Percentiles rank a stretch among this genome's conserved stretches.
Conservation (phyloP, 2,888 invertebrate species). For the Tricholauxania praeusta region DNA sequence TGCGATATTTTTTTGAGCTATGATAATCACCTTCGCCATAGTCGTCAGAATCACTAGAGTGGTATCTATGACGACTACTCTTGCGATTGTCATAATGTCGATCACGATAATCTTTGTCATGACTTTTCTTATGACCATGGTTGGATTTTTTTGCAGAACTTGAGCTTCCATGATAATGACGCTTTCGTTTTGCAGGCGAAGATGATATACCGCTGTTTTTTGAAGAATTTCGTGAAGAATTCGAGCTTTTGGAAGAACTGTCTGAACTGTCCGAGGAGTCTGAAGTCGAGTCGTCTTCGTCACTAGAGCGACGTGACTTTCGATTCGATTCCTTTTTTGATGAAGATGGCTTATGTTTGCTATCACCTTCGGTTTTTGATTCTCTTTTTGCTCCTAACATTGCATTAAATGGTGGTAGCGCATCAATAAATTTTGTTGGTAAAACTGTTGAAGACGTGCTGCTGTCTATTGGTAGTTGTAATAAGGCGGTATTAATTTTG, state of each 20-base stretch:
- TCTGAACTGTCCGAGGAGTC: constrained; percentile 34
- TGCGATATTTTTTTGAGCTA: constrained; percentile 16
- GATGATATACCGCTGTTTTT: constrained; percentile 47
- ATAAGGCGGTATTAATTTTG: constrained; percentile 45
- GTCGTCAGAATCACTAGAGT: constrained; percentile 57
- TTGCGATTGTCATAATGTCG: constrained; percentile 36
- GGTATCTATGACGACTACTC: constrained; percentile 46
- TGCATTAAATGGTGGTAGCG: neutral
- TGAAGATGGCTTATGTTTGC: constrained; percentile 30
- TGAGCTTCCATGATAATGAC: constrained; percentile 39
- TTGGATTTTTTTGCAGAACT: constrained; percentile 33
- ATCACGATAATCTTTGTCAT: constrained; percentile 18
- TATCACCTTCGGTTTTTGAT: constrained; percentile 52
- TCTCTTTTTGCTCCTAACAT: constrained; percentile 43
- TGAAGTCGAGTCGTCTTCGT: constrained; percentile 38
- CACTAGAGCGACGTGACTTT: constrained; percentile 10
- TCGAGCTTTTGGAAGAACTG: constrained; percentile 38
- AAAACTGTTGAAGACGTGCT: neutral
- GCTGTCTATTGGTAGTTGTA: constrained; percentile 50
- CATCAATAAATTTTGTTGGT: constrained; percentile 17
- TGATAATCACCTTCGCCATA: constrained; percentile 49
- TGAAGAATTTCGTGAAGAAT: constrained; percentile 46
- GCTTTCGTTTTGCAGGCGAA: constrained; percentile 22
- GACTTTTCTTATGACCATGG: constrained; percentile 30
- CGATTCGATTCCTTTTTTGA: neutral